Evolutionary conservation across 2,888 invertebrate species (phyloP).

Genomic region (Bhutanitis thaidina): DNA sequence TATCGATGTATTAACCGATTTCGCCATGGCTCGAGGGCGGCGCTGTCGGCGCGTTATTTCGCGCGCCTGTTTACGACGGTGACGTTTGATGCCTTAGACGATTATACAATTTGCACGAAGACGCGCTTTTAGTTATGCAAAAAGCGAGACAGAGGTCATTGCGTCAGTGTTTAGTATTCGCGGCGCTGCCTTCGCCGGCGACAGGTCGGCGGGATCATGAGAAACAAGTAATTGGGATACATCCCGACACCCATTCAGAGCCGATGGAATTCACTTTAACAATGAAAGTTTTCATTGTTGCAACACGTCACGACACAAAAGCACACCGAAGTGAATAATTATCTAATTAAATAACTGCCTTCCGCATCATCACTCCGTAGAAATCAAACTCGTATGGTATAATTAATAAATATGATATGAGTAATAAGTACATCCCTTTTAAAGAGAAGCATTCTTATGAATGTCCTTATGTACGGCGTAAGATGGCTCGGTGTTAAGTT

Average conservation of each 20-base stretch:
- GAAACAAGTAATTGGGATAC: conserved; percentile 1
- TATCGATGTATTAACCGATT: background rate
- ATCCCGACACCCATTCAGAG: background rate
- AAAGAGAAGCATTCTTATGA: too few species aligned
- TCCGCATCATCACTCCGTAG: too few species aligned
- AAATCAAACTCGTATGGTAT: too few species aligned
- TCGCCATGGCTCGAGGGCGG: background rate
- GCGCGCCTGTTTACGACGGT: background rate
- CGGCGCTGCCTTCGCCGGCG: conserved; percentile 35
- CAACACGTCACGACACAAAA: too few species aligned
- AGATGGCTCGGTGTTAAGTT: too few species aligned
- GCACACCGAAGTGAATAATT: too few species aligned
- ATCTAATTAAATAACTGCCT: too few species aligned
- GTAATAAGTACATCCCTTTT: too few species aligned
- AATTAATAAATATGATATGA: too few species aligned
- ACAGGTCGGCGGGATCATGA: conserved; percentile 7
- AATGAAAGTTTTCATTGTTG: too few species aligned
- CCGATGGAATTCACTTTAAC: too few species aligned
- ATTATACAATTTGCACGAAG: conserved; percentile 19
- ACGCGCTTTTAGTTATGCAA: conserved; percentile 47
- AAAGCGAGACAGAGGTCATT: conserved; percentile 56
- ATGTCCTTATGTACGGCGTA: too few species aligned
- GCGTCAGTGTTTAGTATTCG: conserved; percentile 63
- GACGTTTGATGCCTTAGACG: conserved; percentile 1
- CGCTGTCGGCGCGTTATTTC: background rate